Conservation (phyloP, 2,888 invertebrate genomes). For the Frankliniella fusca region DNA sequence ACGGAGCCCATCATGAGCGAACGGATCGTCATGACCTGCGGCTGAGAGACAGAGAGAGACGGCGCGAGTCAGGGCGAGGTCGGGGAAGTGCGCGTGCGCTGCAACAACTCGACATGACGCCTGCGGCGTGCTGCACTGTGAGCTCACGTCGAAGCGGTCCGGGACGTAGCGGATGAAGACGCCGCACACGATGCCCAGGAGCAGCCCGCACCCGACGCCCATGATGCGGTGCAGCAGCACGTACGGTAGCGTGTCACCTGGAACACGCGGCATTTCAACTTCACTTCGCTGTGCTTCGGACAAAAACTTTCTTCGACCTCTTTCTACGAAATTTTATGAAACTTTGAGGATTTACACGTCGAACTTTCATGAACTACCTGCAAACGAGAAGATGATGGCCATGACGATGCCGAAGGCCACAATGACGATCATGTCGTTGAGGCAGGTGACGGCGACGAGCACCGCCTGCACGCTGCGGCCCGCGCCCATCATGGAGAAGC, state of each 20-base stretch:
- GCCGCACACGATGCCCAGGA: neutral
- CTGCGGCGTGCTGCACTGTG: neutral
- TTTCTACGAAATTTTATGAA: too few relatives aligned
- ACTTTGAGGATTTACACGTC: too few relatives aligned
- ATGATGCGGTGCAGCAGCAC: constrained; percentile 3
- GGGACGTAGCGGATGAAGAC: neutral
- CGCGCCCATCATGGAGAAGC: constrained; percentile 21
- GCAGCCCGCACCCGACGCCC: neutral
- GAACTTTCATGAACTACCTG: neutral
- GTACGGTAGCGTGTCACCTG: neutral
- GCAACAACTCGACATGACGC: too few relatives aligned
- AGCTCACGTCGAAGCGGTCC: neutral
- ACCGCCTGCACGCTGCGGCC: neutral
- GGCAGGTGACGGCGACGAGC: neutral
- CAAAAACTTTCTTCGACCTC: neutral
- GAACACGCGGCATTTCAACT: neutral
- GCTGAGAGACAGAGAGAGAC: neutral
- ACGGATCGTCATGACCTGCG: neutral
- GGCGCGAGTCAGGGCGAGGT: neutral
- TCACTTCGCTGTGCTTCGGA: neutral
- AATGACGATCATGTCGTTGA: constrained; percentile 17
- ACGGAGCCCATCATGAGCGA: neutral
- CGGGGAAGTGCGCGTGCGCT: too few relatives aligned
- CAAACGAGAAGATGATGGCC: constrained; percentile 1
- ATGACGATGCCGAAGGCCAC: neutral